Conservation (phyloP, 2,113 vertebrate species). For the Argyrosomus japonicus region DNA sequence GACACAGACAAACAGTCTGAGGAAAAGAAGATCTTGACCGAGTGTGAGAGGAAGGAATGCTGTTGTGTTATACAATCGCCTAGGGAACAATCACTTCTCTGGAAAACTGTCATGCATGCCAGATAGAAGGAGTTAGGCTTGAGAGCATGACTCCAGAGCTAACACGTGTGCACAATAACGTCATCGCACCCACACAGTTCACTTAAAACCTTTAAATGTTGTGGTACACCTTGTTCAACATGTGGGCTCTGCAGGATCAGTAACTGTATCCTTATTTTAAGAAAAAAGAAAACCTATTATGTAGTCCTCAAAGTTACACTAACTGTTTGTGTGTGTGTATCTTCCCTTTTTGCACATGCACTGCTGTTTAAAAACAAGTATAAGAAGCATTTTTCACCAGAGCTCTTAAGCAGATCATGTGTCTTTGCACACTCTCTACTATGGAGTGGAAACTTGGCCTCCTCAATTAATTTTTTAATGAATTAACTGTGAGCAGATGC, state of each 20-base stretch:
- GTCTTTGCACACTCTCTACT: constrained; percentile 39
- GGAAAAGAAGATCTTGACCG: constrained; percentile 81
- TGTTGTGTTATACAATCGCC: constrained; percentile 78
- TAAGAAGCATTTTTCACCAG: constrained; percentile 19
- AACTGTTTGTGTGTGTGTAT: neutral
- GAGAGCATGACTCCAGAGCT: constrained; percentile 33
- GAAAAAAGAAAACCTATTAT: constrained; percentile 1
- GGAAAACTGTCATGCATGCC: constrained; percentile 77
- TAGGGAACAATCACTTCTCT: constrained; percentile 76
- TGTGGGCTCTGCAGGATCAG: constrained; percentile 13
- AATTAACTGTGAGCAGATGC: constrained; percentile 73
- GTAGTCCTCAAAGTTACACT: neutral
- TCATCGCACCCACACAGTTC: constrained; percentile 30
- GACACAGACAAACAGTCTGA: constrained; percentile 55
- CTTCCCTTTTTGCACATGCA: neutral
- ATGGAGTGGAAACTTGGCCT: constrained; percentile 72
- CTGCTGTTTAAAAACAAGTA: neutral
- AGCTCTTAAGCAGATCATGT: constrained; percentile 22
- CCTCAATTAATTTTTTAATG: constrained; percentile 53
- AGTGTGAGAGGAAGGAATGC: constrained; percentile 84
- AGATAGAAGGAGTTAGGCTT: constrained; percentile 54
- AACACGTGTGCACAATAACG: constrained; percentile 49
- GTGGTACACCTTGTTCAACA: constrained; percentile 41
- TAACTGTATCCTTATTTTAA: neutral
- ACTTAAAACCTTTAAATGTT: constrained; percentile 34